These are phyloP conservation scores for Acleris cristana DNA, from an alignment of 2,888 invertebrate species.

Conservation along the genomic window DNA sequence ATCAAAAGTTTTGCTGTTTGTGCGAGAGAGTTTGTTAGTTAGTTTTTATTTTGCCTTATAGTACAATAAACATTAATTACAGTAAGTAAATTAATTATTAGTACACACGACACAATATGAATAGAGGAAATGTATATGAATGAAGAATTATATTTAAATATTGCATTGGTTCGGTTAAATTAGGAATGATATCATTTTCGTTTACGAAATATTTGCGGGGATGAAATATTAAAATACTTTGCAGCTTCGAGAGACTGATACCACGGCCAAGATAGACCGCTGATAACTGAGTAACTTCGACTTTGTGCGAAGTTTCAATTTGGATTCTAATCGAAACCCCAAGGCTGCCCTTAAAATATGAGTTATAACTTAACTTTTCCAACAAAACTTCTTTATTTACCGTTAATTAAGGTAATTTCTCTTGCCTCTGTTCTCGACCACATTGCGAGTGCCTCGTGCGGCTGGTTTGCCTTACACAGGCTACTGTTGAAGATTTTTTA, in stretches of 20 bases:
- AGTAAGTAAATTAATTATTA: neutral
- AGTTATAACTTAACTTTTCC: slow-evolving; percentile 4
- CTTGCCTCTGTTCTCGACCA: slow-evolving; percentile 48
- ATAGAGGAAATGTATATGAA: no score
- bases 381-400: slow-evolving; percentile 44
- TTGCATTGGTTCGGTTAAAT: no score
- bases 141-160: no score
- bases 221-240: neutral
- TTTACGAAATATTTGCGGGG: no score
- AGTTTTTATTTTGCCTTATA: slow-evolving; percentile 24
- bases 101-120: neutral
- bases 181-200: no score
- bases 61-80: slow-evolving; percentile 11
- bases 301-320: slow-evolving; percentile 8
- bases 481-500: slow-evolving; percentile 57
- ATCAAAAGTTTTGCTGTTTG: slow-evolving; percentile 33
- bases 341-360: slow-evolving; percentile 8
- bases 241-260: neutral
- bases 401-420: slow-evolving; percentile 64
- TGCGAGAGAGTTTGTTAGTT: slow-evolving; percentile 31
- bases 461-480: slow-evolving; percentile 50
- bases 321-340: slow-evolving; percentile 18
- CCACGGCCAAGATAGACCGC: neutral
- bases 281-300: slow-evolving; percentile 7
- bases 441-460: slow-evolving; percentile 46